Percentiles rank a stretch among this genome's conserved stretches.
phyloP scores from a whole-genome alignment of 2,888 invertebrate genomes.

The Aricia artaxerxes region DNA sequence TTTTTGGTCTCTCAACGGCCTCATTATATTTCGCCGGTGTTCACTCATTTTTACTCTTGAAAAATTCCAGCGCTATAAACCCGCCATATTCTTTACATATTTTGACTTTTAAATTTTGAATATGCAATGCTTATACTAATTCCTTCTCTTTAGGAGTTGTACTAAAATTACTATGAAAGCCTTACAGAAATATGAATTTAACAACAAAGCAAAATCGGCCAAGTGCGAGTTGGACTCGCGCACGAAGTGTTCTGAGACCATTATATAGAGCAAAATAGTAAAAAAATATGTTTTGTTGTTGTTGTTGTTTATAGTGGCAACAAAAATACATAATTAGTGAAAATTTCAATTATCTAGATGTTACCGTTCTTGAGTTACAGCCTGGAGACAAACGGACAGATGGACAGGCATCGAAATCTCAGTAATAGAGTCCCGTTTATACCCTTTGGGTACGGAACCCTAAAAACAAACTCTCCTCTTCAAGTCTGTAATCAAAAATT shows the following conservation, averaged over 20 bases:
- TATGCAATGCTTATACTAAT: not conserved
- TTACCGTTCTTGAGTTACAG: no score
- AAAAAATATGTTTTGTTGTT: no score
- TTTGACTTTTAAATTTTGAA: constrained; percentile 7
- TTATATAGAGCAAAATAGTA: no score
- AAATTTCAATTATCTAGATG: no score
- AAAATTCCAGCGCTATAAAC: constrained; percentile 12
- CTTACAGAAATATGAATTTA: not conserved
- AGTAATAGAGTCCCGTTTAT: no score
- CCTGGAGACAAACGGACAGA: no score
- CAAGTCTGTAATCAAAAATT: not conserved
- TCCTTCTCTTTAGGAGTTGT: not conserved
- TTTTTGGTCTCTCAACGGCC: constrained; percentile 16
- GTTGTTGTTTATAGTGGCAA: no score
- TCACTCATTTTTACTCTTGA: constrained; percentile 17
- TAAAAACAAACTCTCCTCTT: not conserved
- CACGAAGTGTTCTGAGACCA: no score
- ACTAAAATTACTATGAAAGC: not conserved
- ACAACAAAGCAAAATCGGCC: not conserved
- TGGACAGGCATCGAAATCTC: no score
- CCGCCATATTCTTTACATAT: constrained; percentile 17
- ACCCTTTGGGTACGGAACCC: no score
- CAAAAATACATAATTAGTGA: no score
- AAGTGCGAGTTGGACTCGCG: no score
- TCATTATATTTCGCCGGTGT: constrained; percentile 18